These are phyloP conservation scores for Asarcornis scutulata DNA, from an alignment of 2,113 vertebrate species.

Conservation along the genomic window DNA sequence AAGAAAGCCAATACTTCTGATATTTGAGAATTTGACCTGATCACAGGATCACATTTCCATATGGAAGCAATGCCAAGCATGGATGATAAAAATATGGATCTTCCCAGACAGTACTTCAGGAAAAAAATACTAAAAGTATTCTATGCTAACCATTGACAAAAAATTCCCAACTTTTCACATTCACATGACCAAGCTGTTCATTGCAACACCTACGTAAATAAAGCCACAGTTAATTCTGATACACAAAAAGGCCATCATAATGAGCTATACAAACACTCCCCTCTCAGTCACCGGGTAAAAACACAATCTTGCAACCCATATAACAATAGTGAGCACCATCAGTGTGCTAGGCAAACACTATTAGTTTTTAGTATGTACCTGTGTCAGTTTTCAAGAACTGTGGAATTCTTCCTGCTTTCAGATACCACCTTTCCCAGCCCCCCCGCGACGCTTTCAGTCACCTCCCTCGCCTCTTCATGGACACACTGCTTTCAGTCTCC, in stretches of 20 bases:
- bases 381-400: neutral
- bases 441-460: neutral
- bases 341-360: neutral
- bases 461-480: fast-evolving
- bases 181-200: neutral
- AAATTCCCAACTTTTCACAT: neutral
- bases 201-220: fast-evolving
- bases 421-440: neutral
- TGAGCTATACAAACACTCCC: neutral
- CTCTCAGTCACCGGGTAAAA: neutral
- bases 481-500: neutral
- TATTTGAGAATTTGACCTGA: neutral
- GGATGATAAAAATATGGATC: neutral
- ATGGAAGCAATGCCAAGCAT: neutral
- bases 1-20: neutral
- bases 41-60: neutral
- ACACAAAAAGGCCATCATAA: neutral
- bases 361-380: neutral
- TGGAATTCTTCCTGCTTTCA: neutral
- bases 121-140: neutral
- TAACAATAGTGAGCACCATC: neutral
- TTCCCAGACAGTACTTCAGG: neutral
- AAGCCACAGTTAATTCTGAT: neutral
- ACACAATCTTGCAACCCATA: neutral
- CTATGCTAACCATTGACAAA: neutral